These are phyloP conservation scores for Elysia crispata DNA, from an alignment of 2,888 invertebrate species.

Conservation along the genomic window DNA sequence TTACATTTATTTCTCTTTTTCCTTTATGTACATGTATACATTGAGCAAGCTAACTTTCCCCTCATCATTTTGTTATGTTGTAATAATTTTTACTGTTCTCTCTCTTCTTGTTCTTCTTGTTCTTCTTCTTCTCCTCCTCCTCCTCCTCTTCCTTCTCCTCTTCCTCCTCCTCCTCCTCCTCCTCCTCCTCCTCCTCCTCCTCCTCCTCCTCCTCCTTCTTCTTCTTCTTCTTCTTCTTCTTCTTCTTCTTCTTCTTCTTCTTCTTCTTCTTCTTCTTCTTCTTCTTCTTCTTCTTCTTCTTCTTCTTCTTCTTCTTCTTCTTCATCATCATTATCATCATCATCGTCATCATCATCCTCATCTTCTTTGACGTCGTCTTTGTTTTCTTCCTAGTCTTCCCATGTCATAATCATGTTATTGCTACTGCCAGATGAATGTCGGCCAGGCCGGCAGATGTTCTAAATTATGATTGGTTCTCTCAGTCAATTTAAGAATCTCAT, in stretches of 20 bases:
- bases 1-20: too few species aligned
- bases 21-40: neutral
- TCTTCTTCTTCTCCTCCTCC: neutral
- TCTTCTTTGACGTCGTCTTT: neutral
- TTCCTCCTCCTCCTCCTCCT: neutral
- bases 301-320: neutral
- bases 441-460: too few species aligned
- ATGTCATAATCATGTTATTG: too few species aligned
- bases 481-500: too few species aligned
- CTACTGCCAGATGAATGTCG: too few species aligned
- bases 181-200: neutral
- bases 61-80: neutral
- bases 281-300: neutral
- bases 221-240: slow-evolving; percentile 18
- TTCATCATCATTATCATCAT: slow-evolving; percentile 1
- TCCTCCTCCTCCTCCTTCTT: slow-evolving; percentile 18
- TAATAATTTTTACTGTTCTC: neutral
- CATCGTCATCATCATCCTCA: too few species aligned
- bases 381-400: neutral
- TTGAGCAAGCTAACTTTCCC: neutral
- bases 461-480: too few species aligned
- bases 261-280: neutral
- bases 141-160: slow-evolving; percentile 6
- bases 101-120: neutral
- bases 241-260: neutral